A percentile compares a stretch with the other conserved stretches of the same genome.
Evolutionary conservation across 2,113 vertebrate genomes (phyloP).

Genomic region (Oceanodroma tethys): DNA sequence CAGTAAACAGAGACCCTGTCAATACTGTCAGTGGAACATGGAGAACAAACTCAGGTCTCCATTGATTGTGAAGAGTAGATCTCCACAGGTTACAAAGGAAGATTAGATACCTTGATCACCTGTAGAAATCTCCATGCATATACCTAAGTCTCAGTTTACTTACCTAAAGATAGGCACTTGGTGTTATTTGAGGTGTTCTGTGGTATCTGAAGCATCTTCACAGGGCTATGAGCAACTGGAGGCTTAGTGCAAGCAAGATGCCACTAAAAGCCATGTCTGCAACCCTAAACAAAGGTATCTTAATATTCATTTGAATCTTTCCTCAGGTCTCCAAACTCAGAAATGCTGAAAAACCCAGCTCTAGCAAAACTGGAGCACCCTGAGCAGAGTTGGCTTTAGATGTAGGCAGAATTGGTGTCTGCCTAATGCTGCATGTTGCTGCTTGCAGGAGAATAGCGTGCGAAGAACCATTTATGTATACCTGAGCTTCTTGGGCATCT

Average conservation of each 20-base stretch:
- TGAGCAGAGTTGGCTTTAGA: not conserved
- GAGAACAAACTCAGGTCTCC: not conserved
- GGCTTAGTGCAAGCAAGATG: not conserved
- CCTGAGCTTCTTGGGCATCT: not conserved
- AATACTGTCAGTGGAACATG: not conserved
- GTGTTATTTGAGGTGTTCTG: not conserved
- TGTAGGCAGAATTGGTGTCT: not conserved
- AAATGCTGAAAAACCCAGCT: not conserved
- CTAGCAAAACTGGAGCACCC: not conserved
- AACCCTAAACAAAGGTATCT: not conserved
- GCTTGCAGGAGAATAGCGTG: not conserved
- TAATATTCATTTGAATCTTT: not conserved
- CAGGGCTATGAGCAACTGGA: not conserved
- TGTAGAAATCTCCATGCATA: not conserved
- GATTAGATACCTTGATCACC: not conserved
- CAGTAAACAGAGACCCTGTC: not conserved
- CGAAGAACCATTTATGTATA: not conserved
- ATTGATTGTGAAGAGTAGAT: not conserved
- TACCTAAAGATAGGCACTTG: not conserved
- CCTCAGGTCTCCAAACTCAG: not conserved
- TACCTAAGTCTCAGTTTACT: not conserved
- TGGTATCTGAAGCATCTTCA: not conserved
- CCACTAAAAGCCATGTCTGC: not conserved
- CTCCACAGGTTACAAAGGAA: not conserved
- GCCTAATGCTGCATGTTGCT: not conserved